Conservation (phyloP, 2,888 invertebrate species). For the Gisinianus flammeolus region DNA sequence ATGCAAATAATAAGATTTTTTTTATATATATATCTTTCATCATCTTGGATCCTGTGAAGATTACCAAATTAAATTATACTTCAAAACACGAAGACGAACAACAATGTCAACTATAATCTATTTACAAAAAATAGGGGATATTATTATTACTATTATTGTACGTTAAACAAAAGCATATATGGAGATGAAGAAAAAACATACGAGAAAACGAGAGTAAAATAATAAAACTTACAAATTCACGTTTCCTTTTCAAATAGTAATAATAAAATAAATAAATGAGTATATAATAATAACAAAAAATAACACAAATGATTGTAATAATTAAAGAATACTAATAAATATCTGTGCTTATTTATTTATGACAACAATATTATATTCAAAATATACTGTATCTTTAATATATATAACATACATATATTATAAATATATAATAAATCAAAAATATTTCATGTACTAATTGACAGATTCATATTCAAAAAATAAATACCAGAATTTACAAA, state of each 20-base stretch:
- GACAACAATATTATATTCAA: constrained; percentile 29
- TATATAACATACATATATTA: background rate
- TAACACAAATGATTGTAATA: constrained; percentile 21
- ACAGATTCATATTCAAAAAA: constrained; percentile 16
- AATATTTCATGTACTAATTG: constrained; percentile 21
- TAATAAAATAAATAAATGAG: constrained; percentile 9
- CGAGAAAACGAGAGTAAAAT: background rate
- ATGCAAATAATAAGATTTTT: background rate
- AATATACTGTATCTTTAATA: constrained; percentile 11
- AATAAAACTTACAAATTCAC: too few species aligned
- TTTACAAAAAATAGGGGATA: too few species aligned
- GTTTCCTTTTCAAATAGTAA: constrained; percentile 9
- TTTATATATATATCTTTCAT: too few species aligned
- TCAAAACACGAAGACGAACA: too few species aligned
- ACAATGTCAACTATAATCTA: too few species aligned
- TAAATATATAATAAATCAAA: constrained; percentile 18
- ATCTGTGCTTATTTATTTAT: constrained; percentile 37
- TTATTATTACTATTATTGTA: too few species aligned
- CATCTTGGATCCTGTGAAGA: too few species aligned
- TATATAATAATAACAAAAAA: constrained; percentile 11
- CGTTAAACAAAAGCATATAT: too few species aligned
- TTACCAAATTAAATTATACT: too few species aligned
- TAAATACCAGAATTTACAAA: too few species aligned
- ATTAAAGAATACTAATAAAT: constrained; percentile 10
- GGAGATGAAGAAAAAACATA: constrained; percentile 1